Conservation (phyloP, 2,888 invertebrate species). For the Dione juno region DNA sequence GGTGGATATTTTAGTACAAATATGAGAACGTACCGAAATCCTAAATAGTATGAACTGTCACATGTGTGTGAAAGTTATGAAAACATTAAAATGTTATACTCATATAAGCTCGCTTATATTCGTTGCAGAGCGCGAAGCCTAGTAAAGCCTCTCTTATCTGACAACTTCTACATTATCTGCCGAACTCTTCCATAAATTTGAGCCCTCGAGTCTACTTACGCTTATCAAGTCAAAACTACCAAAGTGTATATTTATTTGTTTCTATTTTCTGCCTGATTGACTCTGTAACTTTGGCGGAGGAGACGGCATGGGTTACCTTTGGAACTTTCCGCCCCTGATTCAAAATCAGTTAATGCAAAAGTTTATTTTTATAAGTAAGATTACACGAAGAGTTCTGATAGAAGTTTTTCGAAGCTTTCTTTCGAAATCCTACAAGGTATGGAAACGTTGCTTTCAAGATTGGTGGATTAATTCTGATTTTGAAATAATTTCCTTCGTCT, state of each 20-base stretch:
- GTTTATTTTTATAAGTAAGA: constrained; percentile 85
- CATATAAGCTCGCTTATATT: constrained; percentile 53
- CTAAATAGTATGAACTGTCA: constrained; percentile 40
- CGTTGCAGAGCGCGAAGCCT: constrained; percentile 57
- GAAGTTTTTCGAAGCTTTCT: constrained; percentile 78
- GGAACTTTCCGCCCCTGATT: constrained; percentile 74
- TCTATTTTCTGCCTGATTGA: constrained; percentile 80
- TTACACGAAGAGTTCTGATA: constrained; percentile 78
- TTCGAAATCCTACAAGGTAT: constrained; percentile 78
- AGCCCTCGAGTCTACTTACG: constrained; percentile 67
- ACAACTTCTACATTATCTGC: constrained; percentile 78
- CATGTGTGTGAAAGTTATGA: constrained; percentile 42
- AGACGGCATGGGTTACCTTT: constrained; percentile 67
- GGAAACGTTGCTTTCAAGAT: constrained; percentile 70
- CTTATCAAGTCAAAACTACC: constrained; percentile 80
- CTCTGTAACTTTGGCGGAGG: constrained; percentile 67
- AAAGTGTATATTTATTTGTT: constrained; percentile 80
- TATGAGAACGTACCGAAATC: constrained; percentile 36
- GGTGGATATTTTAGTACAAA: constrained; percentile 24
- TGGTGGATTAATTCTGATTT: constrained; percentile 79
- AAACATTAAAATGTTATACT: constrained; percentile 55
- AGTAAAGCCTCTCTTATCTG: constrained; percentile 74
- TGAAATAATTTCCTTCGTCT: constrained; percentile 74
- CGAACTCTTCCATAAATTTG: constrained; percentile 75
- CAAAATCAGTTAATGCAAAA: constrained; percentile 84